These are phyloP conservation scores for Acheta domesticus DNA, from an alignment of 2,888 invertebrate genomes.

Conservation along the genomic window DNA sequence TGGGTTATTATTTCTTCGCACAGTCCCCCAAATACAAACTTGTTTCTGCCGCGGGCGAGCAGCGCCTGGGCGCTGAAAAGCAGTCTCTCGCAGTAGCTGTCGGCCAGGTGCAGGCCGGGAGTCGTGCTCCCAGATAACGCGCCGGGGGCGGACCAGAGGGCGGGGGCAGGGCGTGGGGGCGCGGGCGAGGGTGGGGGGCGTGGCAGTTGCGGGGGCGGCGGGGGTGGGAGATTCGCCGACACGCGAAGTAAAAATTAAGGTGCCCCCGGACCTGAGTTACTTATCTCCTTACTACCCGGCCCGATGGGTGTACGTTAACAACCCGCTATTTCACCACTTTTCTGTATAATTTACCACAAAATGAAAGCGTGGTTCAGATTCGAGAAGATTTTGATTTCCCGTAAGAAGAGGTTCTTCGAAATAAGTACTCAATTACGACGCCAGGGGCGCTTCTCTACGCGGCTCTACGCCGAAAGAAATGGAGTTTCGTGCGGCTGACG, in stretches of 20 bases:
- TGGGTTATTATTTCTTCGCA: too few species aligned
- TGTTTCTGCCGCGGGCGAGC: too few species aligned
- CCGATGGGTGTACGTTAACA: conserved; percentile 8
- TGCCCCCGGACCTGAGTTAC: not conserved
- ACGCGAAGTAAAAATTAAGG: conserved; percentile 9
- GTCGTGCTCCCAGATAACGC: too few species aligned
- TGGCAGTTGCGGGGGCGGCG: not conserved
- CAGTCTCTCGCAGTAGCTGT: too few species aligned
- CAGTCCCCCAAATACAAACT: too few species aligned
- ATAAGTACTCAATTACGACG: not conserved
- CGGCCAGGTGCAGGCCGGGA: too few species aligned
- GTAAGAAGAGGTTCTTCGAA: conserved; percentile 4
- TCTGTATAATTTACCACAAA: conserved; percentile 1
- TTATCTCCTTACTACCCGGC: not conserved
- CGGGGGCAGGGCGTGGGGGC: not conserved
- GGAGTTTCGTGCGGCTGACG: not conserved
- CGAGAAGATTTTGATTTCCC: conserved; percentile 6
- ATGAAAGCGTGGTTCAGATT: not conserved
- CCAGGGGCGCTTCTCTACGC: not conserved
- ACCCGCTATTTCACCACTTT: not conserved
- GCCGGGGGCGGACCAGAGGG: too few species aligned
- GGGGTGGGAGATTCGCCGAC: not conserved
- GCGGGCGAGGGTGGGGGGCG: not conserved
- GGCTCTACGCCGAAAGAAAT: not conserved
- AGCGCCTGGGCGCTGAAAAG: too few species aligned